phyloP scores from a whole-genome alignment of 1,140 invertebrate genomes.

The Neotoxoptera formosana region DNA sequence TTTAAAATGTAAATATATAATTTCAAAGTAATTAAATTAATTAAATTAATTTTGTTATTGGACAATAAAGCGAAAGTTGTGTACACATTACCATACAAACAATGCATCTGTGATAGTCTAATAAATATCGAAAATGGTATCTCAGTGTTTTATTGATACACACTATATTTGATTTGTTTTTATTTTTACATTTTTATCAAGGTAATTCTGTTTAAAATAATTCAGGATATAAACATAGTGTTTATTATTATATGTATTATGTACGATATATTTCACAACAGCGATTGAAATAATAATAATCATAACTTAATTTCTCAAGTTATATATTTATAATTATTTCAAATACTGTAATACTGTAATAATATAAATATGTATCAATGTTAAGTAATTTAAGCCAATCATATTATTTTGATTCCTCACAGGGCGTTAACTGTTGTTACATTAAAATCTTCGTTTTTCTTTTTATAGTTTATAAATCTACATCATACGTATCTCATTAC shows the following conservation, averaged over 20 bases:
- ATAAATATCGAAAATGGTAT: background rate
- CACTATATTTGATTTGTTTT: background rate
- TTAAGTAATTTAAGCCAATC: background rate
- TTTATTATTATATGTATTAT: background rate
- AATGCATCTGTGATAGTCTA: background rate
- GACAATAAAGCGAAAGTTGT: background rate
- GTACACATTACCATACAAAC: background rate
- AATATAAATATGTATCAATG: background rate
- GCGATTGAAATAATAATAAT: background rate
- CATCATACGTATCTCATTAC: background rate
- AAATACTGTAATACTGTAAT: background rate
- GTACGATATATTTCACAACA: background rate
- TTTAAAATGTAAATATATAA: background rate
- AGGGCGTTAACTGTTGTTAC: background rate
- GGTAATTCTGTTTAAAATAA: background rate
- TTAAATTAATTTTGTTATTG: background rate
- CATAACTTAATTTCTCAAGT: background rate
- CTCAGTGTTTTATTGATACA: background rate
- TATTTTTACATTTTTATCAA: background rate
- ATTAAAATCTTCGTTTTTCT: background rate
- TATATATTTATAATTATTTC: background rate
- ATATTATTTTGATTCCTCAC: background rate
- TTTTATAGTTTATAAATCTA: background rate
- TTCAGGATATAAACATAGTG: background rate
- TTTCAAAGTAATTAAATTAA: background rate